Conservation (phyloP, 2,113 vertebrate species). For the Azemiops feae region DNA sequence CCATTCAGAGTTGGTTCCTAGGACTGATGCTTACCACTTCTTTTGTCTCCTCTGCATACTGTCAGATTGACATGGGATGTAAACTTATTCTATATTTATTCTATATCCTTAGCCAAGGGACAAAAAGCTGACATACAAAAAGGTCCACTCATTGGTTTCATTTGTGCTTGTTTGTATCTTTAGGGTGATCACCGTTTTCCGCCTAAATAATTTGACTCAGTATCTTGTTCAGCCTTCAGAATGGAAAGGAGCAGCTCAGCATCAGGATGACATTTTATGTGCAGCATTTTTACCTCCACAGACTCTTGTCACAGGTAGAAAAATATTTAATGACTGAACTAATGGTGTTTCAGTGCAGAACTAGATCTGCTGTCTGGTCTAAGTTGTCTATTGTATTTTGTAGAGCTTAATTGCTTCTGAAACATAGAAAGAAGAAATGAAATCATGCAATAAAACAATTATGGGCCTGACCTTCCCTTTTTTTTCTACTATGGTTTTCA, state of each 20-base stretch:
- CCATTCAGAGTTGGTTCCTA: not conserved
- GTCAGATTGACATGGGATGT: not conserved
- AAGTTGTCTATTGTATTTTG: not conserved
- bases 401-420: not conserved
- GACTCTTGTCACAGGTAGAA: slow-evolving; percentile 71
- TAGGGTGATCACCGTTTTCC: slow-evolving; percentile 79
- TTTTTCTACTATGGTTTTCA: not conserved
- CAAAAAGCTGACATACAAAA: not conserved
- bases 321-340: not conserved
- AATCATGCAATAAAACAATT: not conserved
- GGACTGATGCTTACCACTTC: not conserved
- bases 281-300: slow-evolving; percentile 73
- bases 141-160: slow-evolving; percentile 21
- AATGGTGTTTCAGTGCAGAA: not conserved
- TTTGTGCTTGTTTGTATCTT: slow-evolving; percentile 46
- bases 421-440: not conserved
- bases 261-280: slow-evolving; percentile 55
- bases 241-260: slow-evolving; percentile 73
- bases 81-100: not conserved
- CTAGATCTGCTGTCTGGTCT: not conserved
- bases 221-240: slow-evolving; percentile 70
- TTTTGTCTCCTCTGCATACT: not conserved
- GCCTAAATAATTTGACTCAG: slow-evolving; percentile 67
- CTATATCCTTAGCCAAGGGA: not conserved
- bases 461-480: not conserved